A percentile compares a stretch with the other conserved stretches of the same genome.
Conservation (phyloP, 1,140 invertebrate species). For the Colletes latitarsis region DNA sequence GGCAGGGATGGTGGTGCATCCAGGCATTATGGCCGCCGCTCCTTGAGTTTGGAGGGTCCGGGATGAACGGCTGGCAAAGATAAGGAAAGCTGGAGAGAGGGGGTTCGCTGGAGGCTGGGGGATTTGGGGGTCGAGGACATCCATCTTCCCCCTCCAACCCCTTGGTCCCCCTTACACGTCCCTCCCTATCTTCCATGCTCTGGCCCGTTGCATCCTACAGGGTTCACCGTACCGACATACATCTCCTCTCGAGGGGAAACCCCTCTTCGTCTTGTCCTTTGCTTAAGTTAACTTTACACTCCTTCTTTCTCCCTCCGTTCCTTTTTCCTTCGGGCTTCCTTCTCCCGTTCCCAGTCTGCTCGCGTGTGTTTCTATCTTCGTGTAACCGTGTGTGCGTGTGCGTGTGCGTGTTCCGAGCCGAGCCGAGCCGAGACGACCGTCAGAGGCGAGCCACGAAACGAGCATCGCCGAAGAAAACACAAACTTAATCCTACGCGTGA, state of each 20-base stretch:
- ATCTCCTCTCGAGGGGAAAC: constrained; percentile 67
- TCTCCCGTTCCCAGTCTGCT: not conserved
- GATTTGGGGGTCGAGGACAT: constrained; percentile 77
- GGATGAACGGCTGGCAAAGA: constrained; percentile 70
- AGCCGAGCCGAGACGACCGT: not conserved
- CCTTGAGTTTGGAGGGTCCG: constrained; percentile 76
- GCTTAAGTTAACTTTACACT: constrained; percentile 73
- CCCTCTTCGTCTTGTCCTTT: constrained; percentile 71
- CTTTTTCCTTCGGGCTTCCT: constrained; percentile 20
- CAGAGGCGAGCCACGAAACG: constrained; percentile 52
- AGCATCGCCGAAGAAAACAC: constrained; percentile 64
- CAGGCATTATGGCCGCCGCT: constrained; percentile 79
- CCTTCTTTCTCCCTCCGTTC: constrained; percentile 44
- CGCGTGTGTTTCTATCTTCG: not conserved
- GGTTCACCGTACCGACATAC: constrained; percentile 71
- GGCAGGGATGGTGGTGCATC: constrained; percentile 74
- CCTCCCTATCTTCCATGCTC: constrained; percentile 66
- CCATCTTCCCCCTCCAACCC: constrained; percentile 72
- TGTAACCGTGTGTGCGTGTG: not conserved
- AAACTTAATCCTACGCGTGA: constrained; percentile 74
- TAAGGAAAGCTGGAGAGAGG: constrained; percentile 53
- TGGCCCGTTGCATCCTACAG: constrained; percentile 68
- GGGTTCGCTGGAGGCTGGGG: constrained; percentile 32
- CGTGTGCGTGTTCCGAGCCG: not conserved
- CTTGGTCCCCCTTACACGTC: constrained; percentile 50